Base-by-base conservation (phyloP, 1,140 invertebrate genomes). In the Drosophila busckii region DNA sequence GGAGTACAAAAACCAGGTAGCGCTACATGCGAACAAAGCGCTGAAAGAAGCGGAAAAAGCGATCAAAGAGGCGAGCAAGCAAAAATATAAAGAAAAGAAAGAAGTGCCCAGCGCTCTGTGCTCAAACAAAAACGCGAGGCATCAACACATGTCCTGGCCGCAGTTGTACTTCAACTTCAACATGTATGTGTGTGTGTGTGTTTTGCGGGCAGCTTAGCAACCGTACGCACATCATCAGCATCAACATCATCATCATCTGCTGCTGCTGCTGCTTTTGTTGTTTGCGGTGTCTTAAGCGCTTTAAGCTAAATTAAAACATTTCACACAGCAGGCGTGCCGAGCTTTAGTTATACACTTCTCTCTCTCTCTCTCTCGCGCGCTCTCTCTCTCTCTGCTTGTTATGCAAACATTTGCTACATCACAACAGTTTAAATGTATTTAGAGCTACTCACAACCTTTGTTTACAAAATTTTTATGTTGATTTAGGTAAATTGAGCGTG, bases 11-110 rank as follows among this genome's bases (percentile, higher is more conserved):
- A 32, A n/a, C 40, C n/a, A n/a, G n/a, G n/a, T 44, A 23, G 13
- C 20, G 29, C 19, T 10, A 35, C 41, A 49, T 64, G 41, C 73
- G 69, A 54, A 69, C 54, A 82, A 76, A 82, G 32, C 29, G 40
- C 70, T 66, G 70, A 82, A 75, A 69, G 69, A 22, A 82, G 75
- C 75, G 75, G 75, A 82, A 82, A 82, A 82, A 82, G 75, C 75
- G 75, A 82, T 82, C 75, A 82, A 80, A 73, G 73, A 68, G 54
- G 53, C 46, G 32, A 61, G 20, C 28, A 63, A 44, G 50, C 50
- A 48, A 76, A 60, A 66, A 67, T 54, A 40, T 26, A 48, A 6
- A 20, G 37, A 16, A 40, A 49, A 32, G 20, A 35, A 56, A 32
- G 34, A 7, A 23, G 12, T 28, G 22, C 23, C 13, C 32, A 19